A percentile compares a stretch with the other conserved stretches of the same genome.
These are phyloP conservation scores for Meiosimyza decipiens DNA, from an alignment of 2,888 invertebrate genomes.

Conservation along the genomic window DNA sequence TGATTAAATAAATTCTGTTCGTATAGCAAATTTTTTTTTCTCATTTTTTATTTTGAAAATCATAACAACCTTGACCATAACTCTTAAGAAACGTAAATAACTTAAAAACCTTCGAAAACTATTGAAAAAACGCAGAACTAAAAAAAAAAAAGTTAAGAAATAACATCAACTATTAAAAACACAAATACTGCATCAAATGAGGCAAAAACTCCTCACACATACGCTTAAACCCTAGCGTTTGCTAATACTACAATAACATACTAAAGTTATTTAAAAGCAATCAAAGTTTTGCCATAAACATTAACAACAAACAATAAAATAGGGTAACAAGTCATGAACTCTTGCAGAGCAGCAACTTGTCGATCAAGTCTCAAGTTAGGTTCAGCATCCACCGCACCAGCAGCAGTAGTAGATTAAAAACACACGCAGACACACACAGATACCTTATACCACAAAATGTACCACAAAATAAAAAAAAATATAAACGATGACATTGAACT, in stretches of 20 bases:
- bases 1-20: too few relatives aligned
- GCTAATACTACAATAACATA: not conserved
- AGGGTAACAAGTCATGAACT: constrained; percentile 27
- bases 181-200: not conserved
- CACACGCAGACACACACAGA: not conserved
- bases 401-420: not conserved
- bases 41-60: constrained; percentile 15
- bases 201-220: not conserved
- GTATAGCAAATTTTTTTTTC: too few relatives aligned
- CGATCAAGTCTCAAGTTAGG: not conserved
- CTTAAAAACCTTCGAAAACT: constrained; percentile 47
- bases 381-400: constrained; percentile 3
- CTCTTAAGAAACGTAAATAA: constrained; percentile 49
- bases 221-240: not conserved
- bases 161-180: constrained; percentile 13
- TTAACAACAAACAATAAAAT: constrained; percentile 4
- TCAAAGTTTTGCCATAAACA: not conserved
- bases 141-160: constrained; percentile 30
- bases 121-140: constrained; percentile 11
- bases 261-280: not conserved
- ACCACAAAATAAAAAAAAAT: not conserved
- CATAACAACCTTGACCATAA: constrained; percentile 55
- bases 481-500: constrained; percentile 37
- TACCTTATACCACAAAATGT: too few relatives aligned
- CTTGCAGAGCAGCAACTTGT: not conserved